Evolutionary conservation across 2,797 vertebrate genomes (phyloP), one percentile per base, ranked within the genome.

Genomic region (Oophaga sylvatica): DNA sequence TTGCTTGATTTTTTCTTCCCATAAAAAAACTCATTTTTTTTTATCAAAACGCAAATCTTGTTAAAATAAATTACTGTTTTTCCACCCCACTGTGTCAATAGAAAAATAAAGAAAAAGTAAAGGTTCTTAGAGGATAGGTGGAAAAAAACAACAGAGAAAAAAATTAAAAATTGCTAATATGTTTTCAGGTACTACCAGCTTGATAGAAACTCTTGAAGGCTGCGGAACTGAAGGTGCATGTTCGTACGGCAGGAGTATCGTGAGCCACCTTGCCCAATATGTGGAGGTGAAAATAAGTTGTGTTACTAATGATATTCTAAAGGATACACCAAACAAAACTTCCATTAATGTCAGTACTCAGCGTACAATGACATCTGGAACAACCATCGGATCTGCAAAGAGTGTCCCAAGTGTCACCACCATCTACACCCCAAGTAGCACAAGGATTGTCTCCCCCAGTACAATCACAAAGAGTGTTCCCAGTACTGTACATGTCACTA

Each of bases 141-240:
- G 10, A 53, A 11, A 53, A 53, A 53, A 53, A 53, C 6, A 53
- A 53, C 1, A 53, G 10, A 53, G 6, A 53, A 53, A 7, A 53
- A 8, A 4, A 53, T 53, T 53, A 53, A 53, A 53, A 53, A 8
- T 53, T 2, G 6, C 29, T 71, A 20, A 73, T 83, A 31, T 71
- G 0, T 7, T 73, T 73, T 13, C 82, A 83, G 68, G 56, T n/a
- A 45, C 13, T 60, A 60, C 56, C 16, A 29, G 12, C 5, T 2
- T 45, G 6, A 73, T 26, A 35, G 56, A 75, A 16, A 1, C 53
- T 0, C 11, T 71, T 29, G 11, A 73, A 59, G 81, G 41, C 65
- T 83, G 81, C 26, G 81, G 81, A 83, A 70, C 81, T 20, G 65
- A 83, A 11, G 53, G 48, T 0, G 29, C 81, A 0, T 83, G 81